Base-by-base conservation (phyloP, 1,140 invertebrate species). In the Protaetia brevitarsis region DNA sequence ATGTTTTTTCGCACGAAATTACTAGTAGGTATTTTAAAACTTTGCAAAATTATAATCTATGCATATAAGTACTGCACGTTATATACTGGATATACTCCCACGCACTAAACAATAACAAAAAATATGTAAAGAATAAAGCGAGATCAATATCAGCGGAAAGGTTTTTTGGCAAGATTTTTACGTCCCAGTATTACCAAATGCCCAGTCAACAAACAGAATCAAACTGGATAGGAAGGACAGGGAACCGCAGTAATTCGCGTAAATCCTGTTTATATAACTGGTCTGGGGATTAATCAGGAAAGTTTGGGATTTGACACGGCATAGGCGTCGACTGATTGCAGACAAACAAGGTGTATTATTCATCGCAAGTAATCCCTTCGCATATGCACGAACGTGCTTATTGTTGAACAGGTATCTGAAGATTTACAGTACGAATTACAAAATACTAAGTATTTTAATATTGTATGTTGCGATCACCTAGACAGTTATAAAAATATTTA, bases 301-400 rank as follows among this genome's bases (percentile, higher is more conserved):
- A 3, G 41, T 26, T 51, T 26, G 41, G 41, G 41, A 51, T 51
- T 51, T 51, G 41, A 10, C 41, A 51, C 41, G 41, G 41, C 10
- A 23, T 8, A 51, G 41, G 41, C 41, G 41, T 51, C 41, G 41
- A 23, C 16, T 51, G 41, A 51, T 51, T 51, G 41, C 19, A 5
- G 41, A 21, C 41, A 51, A 51, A 51, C 41, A 51, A 51, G 41
- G 41, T 51, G 19, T 51, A 51, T 51, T 51, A 51, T 51, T 51
- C 41, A 51, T 51, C 13, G 41, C 41, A 51, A 51, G 41, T 51
- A 51, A 51, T 51, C 41, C 37, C 41, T 51, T 19, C 8, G 19
- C 21, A 51, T 23, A 23, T 23, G 26, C 13, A 3, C 8, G 19
- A 19, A 51, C 41, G 41, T 51, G 41, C 41, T 19, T 51, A 8